These are phyloP conservation scores for Thumatha senex DNA, from an alignment of 2,888 invertebrate species.

Conservation along the genomic window DNA sequence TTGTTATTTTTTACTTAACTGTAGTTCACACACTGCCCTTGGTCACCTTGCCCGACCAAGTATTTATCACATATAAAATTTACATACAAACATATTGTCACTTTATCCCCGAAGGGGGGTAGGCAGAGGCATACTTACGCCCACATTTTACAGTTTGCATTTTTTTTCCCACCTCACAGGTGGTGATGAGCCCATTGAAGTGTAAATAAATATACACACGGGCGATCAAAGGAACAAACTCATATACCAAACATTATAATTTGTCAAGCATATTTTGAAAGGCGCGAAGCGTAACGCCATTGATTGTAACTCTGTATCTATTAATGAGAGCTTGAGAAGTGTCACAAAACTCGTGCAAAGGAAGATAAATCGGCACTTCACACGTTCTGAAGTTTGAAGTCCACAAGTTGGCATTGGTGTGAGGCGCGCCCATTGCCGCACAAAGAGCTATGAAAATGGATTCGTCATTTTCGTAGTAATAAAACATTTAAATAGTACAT, in stretches of 20 bases:
- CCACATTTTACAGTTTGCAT: too few relatives aligned
- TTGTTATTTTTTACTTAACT: too few relatives aligned
- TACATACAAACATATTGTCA: too few relatives aligned
- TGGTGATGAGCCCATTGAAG: too few relatives aligned
- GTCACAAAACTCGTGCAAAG: slow-evolving; percentile 35
- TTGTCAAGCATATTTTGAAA: slow-evolving; percentile 26
- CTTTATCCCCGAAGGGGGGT: too few relatives aligned
- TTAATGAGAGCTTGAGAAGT: slow-evolving; percentile 35
- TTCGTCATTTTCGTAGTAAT: slow-evolving; percentile 3
- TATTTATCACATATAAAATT: too few relatives aligned
- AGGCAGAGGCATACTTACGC: too few relatives aligned
- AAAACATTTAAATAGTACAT: background rate
- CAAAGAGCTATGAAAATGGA: slow-evolving; percentile 17
- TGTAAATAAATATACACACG: too few relatives aligned
- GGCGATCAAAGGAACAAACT: slow-evolving; percentile 26
- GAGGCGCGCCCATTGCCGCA: slow-evolving; percentile 24
- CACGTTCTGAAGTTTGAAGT: slow-evolving; percentile 41
- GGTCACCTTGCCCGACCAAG: too few relatives aligned
- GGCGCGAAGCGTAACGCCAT: slow-evolving; percentile 24
- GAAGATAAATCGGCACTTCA: slow-evolving; percentile 42
- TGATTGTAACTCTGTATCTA: slow-evolving; percentile 33
- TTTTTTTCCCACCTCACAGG: too few relatives aligned
- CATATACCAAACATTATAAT: slow-evolving; percentile 22
- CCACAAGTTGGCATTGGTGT: slow-evolving; percentile 41
- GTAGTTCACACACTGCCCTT: too few relatives aligned